Evolutionary conservation across 2,797 vertebrate genomes (phyloP).

Genomic region (Staurois parvus): DNA sequence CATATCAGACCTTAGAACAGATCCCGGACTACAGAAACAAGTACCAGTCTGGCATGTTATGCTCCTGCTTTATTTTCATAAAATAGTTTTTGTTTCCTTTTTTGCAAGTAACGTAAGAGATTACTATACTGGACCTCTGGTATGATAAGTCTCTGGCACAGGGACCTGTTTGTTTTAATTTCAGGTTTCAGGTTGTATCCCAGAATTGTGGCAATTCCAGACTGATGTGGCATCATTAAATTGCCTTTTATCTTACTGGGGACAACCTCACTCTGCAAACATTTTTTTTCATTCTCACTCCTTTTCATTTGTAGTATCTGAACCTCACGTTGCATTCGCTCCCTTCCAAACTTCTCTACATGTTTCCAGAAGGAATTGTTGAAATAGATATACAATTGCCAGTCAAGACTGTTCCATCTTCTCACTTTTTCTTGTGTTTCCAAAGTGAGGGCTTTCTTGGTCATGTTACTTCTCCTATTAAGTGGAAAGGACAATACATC

Average conservation of each 20-base stretch:
- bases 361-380: constrained; percentile 83
- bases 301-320: constrained; percentile 66
- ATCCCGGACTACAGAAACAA: too few relatives aligned
- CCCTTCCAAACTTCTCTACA: constrained; percentile 75
- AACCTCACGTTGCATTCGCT: constrained; percentile 75
- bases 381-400: constrained; percentile 83
- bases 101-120: constrained; percentile 73
- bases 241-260: constrained; percentile 74
- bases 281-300: constrained; percentile 70
- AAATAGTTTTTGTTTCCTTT: constrained; percentile 48
- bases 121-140: constrained; percentile 84
- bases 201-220: constrained; percentile 78
- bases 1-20: too few relatives aligned
- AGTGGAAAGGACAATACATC: constrained; percentile 81
- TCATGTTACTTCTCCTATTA: constrained; percentile 76
- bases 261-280: constrained; percentile 75
- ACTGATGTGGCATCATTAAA: constrained; percentile 76
- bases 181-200: constrained; percentile 83
- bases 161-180: constrained; percentile 64
- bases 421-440: constrained; percentile 73
- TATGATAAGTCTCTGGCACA: constrained; percentile 78
- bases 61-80: neutral
- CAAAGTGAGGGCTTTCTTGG: constrained; percentile 64
- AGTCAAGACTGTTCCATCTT: constrained; percentile 84
- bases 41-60: too few relatives aligned